phyloP scores from a whole-genome alignment of 2,888 invertebrate species.

The Eupithecia abbreviata region DNA sequence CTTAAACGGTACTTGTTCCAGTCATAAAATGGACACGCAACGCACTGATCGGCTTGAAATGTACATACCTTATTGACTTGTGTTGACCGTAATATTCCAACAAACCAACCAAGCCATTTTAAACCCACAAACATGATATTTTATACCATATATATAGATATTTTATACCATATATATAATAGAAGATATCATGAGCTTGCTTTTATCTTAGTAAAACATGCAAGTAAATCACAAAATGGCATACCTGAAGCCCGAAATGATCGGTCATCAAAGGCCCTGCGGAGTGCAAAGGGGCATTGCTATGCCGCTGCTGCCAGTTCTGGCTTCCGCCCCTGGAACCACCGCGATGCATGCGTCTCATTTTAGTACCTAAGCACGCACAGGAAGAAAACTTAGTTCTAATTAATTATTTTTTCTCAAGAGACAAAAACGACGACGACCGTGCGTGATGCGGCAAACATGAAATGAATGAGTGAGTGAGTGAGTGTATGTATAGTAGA shows the following conservation, averaged over 20 bases:
- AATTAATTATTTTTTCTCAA: neutral
- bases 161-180: too few relatives aligned
- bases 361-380: constrained; percentile 19
- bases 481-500: too few relatives aligned
- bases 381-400: neutral
- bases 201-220: neutral
- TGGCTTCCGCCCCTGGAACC: constrained; percentile 19
- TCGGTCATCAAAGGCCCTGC: constrained; percentile 20
- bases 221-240: constrained; percentile 11
- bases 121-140: too few relatives aligned
- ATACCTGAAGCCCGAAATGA: constrained; percentile 37
- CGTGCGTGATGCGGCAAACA: neutral
- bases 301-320: constrained; percentile 23
- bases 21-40: constrained; percentile 2
- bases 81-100: neutral
- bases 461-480: neutral
- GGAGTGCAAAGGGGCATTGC: neutral
- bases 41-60: neutral
- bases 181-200: neutral
- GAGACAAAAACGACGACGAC: neutral
- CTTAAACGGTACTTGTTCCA: neutral
- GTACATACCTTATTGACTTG: neutral
- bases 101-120: too few relatives aligned
- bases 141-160: too few relatives aligned
- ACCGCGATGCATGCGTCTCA: constrained; percentile 36